phyloP scores from a whole-genome alignment of 2,888 invertebrate species.

The Oscheius sp. region DNA sequence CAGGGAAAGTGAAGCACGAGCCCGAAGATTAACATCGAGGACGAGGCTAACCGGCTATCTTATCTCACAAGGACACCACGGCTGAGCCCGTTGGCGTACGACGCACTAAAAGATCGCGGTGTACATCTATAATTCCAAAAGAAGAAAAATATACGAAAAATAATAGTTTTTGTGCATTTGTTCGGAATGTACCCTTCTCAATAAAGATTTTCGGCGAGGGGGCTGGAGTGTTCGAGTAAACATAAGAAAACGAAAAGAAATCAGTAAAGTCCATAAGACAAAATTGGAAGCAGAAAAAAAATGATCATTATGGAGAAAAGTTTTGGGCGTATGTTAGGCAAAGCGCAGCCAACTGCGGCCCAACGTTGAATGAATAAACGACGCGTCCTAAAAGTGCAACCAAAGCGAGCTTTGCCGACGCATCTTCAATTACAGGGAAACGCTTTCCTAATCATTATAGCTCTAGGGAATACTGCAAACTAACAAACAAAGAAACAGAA shows the following conservation, averaged over 20 bases:
- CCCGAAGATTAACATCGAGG: slow-evolving; percentile 15
- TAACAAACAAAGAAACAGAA: too few species aligned
- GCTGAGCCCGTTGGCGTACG: slow-evolving; percentile 1
- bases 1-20: slow-evolving; percentile 9
- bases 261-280: background rate
- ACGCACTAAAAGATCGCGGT: background rate
- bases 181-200: background rate
- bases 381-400: too few species aligned
- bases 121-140: background rate
- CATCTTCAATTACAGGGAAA: too few species aligned
- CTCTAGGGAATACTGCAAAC: too few species aligned
- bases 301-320: background rate
- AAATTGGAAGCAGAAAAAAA: background rate
- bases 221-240: background rate
- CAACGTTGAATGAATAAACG: too few species aligned
- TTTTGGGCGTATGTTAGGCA: too few species aligned
- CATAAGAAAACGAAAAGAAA: slow-evolving; percentile 1
- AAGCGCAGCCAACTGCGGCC: background rate
- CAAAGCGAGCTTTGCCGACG: too few species aligned
- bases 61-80: slow-evolving; percentile 8
- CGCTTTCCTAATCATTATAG: too few species aligned
- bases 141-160: too few species aligned
- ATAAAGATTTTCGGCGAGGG: background rate
- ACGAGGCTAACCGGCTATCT: slow-evolving; percentile 26
- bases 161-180: too few species aligned